Percentiles rank a stretch among this genome's conserved stretches.
phyloP scores from a whole-genome alignment of 2,113 vertebrate genomes.

The Mobula birostris region DNA sequence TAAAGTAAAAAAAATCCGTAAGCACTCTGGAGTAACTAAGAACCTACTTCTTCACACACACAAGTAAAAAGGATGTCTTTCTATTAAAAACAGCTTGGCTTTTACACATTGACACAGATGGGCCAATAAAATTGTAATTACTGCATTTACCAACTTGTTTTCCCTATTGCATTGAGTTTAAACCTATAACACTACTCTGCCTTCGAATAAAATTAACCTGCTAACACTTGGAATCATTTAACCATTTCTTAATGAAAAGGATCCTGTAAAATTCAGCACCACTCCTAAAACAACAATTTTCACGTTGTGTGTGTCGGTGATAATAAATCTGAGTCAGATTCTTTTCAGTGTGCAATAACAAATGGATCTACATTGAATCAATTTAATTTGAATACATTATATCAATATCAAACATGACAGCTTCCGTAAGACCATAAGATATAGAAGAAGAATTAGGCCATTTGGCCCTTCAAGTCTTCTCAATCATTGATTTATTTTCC shows the following conservation, averaged over 20 bases:
- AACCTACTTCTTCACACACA: not conserved
- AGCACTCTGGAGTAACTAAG: not conserved
- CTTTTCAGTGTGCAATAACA: not conserved
- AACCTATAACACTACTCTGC: not conserved
- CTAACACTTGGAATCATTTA: not conserved
- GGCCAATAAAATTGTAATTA: not conserved
- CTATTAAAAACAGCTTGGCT: not conserved
- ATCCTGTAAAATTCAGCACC: not conserved
- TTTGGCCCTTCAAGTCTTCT: no score
- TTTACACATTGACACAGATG: not conserved
- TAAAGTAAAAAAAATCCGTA: not conserved
- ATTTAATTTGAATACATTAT: not conserved
- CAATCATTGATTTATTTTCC: no score
- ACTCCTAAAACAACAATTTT: not conserved
- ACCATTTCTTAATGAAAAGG: not conserved
- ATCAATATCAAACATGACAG: not conserved
- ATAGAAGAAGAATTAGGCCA: no score
- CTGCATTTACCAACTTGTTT: not conserved
- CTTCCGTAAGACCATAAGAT: not conserved
- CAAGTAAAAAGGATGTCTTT: not conserved
- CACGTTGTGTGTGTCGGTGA: not conserved
- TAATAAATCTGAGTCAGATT: no score
- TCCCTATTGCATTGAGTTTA: not conserved
- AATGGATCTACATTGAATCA: not conserved
- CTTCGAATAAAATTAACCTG: not conserved